Evolutionary conservation across 2,888 invertebrate genomes (phyloP).

Genomic region (Geophilus truncorum): DNA sequence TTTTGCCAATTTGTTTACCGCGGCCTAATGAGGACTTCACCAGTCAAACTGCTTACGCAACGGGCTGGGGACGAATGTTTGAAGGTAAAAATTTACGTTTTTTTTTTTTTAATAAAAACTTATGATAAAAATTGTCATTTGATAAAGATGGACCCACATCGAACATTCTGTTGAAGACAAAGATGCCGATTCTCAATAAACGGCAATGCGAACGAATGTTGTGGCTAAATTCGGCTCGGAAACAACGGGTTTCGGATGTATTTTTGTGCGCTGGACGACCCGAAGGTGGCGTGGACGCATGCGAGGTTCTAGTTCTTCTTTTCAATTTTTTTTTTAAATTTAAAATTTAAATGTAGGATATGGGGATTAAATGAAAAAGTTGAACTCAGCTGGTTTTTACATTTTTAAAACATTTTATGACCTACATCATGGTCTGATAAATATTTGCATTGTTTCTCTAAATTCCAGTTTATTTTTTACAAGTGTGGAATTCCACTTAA

Average conservation of each 20-base stretch:
- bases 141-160: conserved; percentile 57
- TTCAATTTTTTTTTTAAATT: neutral
- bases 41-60: conserved; percentile 86
- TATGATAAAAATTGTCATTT: conserved; percentile 35
- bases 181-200: conserved; percentile 89
- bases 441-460: neutral
- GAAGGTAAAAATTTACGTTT: conserved; percentile 51
- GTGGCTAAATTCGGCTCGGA: conserved; percentile 58
- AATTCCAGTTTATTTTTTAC: neutral
- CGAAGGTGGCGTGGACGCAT: conserved; percentile 85
- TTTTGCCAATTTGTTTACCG: conserved; percentile 84
- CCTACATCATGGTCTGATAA: neutral
- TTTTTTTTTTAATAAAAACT: conserved; percentile 22
- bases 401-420: neutral
- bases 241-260: conserved; percentile 54
- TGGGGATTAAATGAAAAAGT: neutral
- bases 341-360: neutral
- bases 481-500: neutral
- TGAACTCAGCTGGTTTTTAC: neutral
- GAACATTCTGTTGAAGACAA: conserved; percentile 82
- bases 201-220: conserved; percentile 58
- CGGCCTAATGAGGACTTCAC: conserved; percentile 83
- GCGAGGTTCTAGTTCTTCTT: conserved; percentile 62
- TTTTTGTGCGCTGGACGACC: conserved; percentile 90
- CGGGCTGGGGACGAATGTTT: conserved; percentile 84